Base-by-base conservation (phyloP, 2,888 invertebrate species). In the Notodromas monacha region DNA sequence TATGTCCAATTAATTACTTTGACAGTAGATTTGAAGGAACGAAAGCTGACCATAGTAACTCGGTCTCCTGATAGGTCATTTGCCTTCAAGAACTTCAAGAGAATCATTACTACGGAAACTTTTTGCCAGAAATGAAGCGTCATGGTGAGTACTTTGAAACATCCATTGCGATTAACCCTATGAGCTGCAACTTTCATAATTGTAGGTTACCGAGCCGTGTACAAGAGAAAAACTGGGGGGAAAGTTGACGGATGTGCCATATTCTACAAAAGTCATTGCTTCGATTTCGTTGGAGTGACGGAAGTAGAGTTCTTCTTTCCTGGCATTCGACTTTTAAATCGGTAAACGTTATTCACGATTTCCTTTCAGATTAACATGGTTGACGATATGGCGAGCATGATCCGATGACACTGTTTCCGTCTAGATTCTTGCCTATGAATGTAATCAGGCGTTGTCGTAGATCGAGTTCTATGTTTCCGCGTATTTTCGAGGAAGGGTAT, bases 1-100 rank as follows among this genome's bases (percentile, higher is more conserved):
- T n/a, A n/a, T n/a, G n/a, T n/a, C n/a, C n/a, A n/a, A n/a, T n/a
- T n/a, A n/a, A n/a, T n/a, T n/a, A n/a, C n/a, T n/a, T n/a, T n/a
- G n/a, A n/a, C n/a, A n/a, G n/a, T n/a, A n/a, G n/a, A n/a, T n/a
- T n/a, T n/a, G n/a, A n/a, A n/a, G n/a, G n/a, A n/a, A 21, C 8
- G 6, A 21, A 21, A n/a, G n/a, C 21, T 21, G 6, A 21, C 21
- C 6, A 21, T 21, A n/a, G 6, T 21, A 6, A 8, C 21, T 21
- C 21, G n/a, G n/a, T n/a, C 21, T 21, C 8, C n/a, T 55, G 56
- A 30, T 48, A 73, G 73, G 62, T 77, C 34, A 42, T 77, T 34
- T 74, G 76, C 45, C 50, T 86, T 4, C 86, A 89, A 59, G 89
- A 89, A 58, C 70, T 86, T 29, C 70, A 84, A 51, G 55, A 56